These are phyloP conservation scores for Metopia argyrocephala DNA, from an alignment of 2,888 invertebrate species.

Conservation along the genomic window DNA sequence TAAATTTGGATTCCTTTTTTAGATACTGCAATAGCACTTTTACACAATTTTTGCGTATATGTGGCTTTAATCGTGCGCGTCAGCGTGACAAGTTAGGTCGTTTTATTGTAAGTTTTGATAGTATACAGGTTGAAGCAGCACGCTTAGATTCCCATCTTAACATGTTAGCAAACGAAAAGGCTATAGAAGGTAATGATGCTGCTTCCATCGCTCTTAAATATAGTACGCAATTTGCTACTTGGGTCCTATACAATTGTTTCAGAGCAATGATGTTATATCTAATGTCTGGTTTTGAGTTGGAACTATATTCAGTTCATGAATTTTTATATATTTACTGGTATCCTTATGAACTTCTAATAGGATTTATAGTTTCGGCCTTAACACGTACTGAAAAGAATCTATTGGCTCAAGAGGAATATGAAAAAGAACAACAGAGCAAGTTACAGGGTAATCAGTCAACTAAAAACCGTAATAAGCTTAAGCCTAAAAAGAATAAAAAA, in stretches of 20 bases:
- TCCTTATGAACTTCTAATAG: constrained; percentile 95
- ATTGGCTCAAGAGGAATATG: constrained; percentile 85
- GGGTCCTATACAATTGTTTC: constrained; percentile 96
- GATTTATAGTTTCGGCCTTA: constrained; percentile 94
- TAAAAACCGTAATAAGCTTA: constrained; percentile 78
- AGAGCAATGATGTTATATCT: constrained; percentile 95
- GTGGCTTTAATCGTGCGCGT: constrained; percentile 96
- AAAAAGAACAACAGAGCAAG: constrained; percentile 76
- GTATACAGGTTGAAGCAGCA: constrained; percentile 92
- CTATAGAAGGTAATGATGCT: constrained; percentile 85
- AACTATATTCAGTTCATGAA: constrained; percentile 97
- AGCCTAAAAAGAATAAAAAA: constrained; percentile 79
- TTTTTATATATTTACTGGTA: constrained; percentile 98
- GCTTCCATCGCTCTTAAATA: constrained; percentile 85
- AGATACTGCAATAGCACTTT: constrained; percentile 88
- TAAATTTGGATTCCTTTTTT: constrained; percentile 93
- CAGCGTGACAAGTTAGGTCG: constrained; percentile 96
- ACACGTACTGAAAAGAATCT: constrained; percentile 92
- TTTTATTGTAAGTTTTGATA: constrained; percentile 89
- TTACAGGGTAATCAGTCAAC: constrained; percentile 68
- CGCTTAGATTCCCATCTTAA: constrained; percentile 92
- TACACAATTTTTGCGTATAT: constrained; percentile 90
- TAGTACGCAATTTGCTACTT: constrained; percentile 82
- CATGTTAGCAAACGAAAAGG: constrained; percentile 82
- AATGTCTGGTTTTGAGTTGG: constrained; percentile 95